Evolutionary conservation across 2,888 invertebrate genomes (phyloP).

Genomic region (Lasioglossum lativentre): DNA sequence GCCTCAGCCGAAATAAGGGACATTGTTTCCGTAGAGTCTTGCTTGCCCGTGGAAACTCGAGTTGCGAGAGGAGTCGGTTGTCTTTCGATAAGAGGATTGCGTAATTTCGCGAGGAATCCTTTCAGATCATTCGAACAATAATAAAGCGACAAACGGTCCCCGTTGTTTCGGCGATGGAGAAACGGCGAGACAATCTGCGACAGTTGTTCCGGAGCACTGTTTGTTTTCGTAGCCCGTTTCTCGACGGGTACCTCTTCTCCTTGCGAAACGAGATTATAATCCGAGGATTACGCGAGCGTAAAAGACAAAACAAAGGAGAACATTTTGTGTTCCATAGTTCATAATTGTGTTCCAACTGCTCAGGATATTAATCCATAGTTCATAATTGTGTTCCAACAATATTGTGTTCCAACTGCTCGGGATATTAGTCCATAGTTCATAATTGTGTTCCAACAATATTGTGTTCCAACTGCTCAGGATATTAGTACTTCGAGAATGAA

Average conservation of each 20-base stretch:
- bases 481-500: no score
- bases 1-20: neutral
- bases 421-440: no score
- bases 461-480: no score
- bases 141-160: neutral
- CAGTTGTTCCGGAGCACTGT: neutral
- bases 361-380: no score
- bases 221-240: no score
- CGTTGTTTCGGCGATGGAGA: neutral
- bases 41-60: neutral
- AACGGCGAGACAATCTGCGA: neutral
- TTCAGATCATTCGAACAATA: neutral
- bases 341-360: no score
- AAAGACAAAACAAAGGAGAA: no score
- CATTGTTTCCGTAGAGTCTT: neutral
- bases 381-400: no score
- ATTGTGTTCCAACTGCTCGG: no score
- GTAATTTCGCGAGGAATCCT: slow-evolving; percentile 7
- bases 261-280: neutral
- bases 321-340: no score
- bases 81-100: slow-evolving; percentile 6
- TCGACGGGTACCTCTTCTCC: neutral
- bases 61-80: neutral
- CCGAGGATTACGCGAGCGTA: neutral
- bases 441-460: no score